Conservation (phyloP, 2,888 invertebrate species). For the Stenolophus ochropezus region DNA sequence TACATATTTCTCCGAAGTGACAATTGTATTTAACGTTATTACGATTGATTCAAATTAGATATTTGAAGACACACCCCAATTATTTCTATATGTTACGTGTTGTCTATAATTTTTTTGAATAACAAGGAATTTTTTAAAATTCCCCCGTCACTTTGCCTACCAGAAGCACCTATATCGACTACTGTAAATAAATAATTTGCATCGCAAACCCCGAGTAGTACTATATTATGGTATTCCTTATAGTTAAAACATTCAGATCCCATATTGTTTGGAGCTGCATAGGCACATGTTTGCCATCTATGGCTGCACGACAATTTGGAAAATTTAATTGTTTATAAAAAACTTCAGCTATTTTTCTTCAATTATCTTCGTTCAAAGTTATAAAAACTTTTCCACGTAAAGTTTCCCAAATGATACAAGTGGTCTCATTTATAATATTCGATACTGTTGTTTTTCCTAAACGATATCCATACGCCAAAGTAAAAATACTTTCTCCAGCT, state of each 20-base stretch:
- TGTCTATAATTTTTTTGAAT: neutral
- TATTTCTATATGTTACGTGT: no score
- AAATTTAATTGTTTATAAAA: neutral
- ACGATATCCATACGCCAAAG: conserved; percentile 41
- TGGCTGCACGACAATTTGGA: neutral
- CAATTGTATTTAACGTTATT: no score
- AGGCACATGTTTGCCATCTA: neutral
- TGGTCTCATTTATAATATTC: conserved; percentile 13
- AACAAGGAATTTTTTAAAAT: conserved; percentile 58
- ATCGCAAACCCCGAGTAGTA: conserved; percentile 62
- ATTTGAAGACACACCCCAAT: no score
- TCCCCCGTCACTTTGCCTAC: conserved; percentile 61
- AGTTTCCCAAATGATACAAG: neutral
- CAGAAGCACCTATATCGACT: conserved; percentile 61
- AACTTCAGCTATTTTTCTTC: neutral
- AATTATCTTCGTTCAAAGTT: neutral
- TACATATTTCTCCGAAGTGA: no score
- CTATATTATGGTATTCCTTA: conserved; percentile 61
- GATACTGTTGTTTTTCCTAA: conserved; percentile 49
- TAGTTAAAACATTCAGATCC: conserved; percentile 62
- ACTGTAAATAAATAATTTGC: conserved; percentile 61
- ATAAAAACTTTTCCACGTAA: neutral
- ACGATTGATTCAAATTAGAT: no score
- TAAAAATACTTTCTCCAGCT: conserved; percentile 21
- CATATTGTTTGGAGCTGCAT: conserved; percentile 57